Conservation (phyloP, 2,113 vertebrate species). For the Alethe diademata region DNA sequence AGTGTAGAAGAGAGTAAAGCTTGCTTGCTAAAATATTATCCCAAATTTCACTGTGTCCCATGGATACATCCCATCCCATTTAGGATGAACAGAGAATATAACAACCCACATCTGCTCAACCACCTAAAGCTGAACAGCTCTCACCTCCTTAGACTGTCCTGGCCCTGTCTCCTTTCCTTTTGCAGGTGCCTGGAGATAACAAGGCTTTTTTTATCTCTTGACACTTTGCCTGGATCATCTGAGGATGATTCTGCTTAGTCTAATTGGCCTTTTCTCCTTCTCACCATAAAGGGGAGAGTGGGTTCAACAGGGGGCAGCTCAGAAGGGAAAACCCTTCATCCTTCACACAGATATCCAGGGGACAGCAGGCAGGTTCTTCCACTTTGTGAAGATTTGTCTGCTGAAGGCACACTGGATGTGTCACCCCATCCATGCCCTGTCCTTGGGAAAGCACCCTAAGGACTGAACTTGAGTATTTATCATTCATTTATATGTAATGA, state of each 20-base stretch:
- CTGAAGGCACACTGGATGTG: not conserved
- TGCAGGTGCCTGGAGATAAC: not conserved
- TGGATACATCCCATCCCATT: not conserved
- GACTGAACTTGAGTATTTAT: not conserved
- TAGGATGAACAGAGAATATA: not conserved
- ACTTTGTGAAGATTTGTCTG: not conserved
- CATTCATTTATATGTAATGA: accelerated
- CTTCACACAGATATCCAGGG: not conserved
- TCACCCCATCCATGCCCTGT: not conserved
- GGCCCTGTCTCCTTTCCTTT: not conserved
- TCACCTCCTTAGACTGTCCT: not conserved
- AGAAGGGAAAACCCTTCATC: not conserved
- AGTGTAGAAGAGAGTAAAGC: not conserved
- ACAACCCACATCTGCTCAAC: not conserved
- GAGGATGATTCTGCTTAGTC: not conserved
- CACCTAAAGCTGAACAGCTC: not conserved
- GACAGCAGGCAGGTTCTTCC: not conserved
- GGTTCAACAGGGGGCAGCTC: not conserved
- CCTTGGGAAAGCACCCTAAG: not conserved
- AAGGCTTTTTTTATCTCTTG: not conserved
- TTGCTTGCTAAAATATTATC: not conserved
- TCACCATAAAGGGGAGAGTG: not conserved
- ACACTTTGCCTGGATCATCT: not conserved
- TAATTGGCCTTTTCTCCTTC: not conserved
- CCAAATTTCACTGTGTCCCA: not conserved